Evolutionary conservation across 2,888 invertebrate genomes (phyloP).

Genomic region (Balanococcus diminutus): DNA sequence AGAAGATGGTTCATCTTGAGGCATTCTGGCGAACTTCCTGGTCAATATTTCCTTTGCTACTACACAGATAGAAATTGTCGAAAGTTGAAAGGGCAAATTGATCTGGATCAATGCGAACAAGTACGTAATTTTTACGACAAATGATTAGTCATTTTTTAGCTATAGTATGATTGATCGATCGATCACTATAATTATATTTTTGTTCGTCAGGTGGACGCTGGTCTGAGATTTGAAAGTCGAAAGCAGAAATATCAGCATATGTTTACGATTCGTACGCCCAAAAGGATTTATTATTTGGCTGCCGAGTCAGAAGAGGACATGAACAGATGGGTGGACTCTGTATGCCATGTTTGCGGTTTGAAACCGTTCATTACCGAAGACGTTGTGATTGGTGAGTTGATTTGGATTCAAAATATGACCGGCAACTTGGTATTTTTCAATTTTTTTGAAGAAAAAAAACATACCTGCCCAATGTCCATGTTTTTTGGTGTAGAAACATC

Average conservation of each 20-base stretch:
- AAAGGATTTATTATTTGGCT: constrained; percentile 88
- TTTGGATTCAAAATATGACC: too few relatives aligned
- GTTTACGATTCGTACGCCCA: constrained; percentile 87
- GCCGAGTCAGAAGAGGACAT: constrained; percentile 91
- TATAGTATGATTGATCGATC: not conserved
- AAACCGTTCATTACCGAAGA: constrained; percentile 73
- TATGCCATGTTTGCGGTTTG: constrained; percentile 89
- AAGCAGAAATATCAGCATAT: constrained; percentile 82
- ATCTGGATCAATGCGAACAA: constrained; percentile 95
- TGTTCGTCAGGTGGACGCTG: constrained; percentile 76
- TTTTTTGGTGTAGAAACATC: too few relatives aligned
- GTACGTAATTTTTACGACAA: constrained; percentile 66
- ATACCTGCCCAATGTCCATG: too few relatives aligned
- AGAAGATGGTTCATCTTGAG: constrained; percentile 92
- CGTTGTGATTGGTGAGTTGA: constrained; percentile 60
- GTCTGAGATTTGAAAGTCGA: constrained; percentile 80
- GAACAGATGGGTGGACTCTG: constrained; percentile 93
- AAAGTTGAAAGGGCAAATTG: constrained; percentile 86
- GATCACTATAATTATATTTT: not conserved
- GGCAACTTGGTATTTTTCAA: too few relatives aligned
- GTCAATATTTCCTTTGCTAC: constrained; percentile 91
- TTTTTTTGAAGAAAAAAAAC: not conserved
- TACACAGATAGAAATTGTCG: constrained; percentile 86
- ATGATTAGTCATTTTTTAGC: too few relatives aligned
- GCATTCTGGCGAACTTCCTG: constrained; percentile 89